These are phyloP conservation scores for Dallia pectoralis DNA, from an alignment of 2,797 vertebrate genomes.

Conservation along the genomic window DNA sequence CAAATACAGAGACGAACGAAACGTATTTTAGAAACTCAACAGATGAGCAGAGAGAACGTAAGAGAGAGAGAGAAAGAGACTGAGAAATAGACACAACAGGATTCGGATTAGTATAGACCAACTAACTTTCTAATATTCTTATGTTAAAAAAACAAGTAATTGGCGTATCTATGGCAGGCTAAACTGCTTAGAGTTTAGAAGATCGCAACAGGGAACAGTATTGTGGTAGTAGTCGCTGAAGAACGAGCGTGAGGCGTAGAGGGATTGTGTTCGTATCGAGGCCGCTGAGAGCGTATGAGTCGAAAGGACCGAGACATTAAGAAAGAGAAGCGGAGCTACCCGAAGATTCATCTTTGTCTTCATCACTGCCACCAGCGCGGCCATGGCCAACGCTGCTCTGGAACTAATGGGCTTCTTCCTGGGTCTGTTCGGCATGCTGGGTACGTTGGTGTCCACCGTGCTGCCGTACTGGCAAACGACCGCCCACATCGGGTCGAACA, in stretches of 20 bases:
- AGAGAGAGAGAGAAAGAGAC: no score
- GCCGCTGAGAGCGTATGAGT: conserved; percentile 6
- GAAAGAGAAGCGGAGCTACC: conserved; percentile 17
- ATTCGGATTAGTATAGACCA: not conserved
- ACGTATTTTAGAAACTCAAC: no score
- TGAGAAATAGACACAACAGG: not conserved
- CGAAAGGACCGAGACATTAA: not conserved
- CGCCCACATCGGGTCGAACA: conserved; percentile 89
- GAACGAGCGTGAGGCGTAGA: not conserved
- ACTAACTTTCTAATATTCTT: not conserved
- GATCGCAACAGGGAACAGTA: not conserved
- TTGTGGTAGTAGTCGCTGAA: not conserved
- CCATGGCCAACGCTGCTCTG: conserved; percentile 83
- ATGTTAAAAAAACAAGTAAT: not conserved
- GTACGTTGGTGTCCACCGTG: conserved; percentile 82
- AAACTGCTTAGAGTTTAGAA: not conserved
- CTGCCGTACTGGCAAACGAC: conserved; percentile 89
- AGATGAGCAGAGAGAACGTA: not conserved
- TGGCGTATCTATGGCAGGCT: not conserved
- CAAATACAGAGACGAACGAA: conserved; percentile 25
- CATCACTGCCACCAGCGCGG: conserved; percentile 4
- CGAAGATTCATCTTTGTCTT: not conserved
- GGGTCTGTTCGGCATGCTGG: conserved; percentile 84
- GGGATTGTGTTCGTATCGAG: conserved; percentile 19
- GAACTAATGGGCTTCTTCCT: conserved; percentile 89